Evolutionary conservation across 2,113 vertebrate genomes (phyloP).

Genomic region (Rhinichthys klamathensis): DNA sequence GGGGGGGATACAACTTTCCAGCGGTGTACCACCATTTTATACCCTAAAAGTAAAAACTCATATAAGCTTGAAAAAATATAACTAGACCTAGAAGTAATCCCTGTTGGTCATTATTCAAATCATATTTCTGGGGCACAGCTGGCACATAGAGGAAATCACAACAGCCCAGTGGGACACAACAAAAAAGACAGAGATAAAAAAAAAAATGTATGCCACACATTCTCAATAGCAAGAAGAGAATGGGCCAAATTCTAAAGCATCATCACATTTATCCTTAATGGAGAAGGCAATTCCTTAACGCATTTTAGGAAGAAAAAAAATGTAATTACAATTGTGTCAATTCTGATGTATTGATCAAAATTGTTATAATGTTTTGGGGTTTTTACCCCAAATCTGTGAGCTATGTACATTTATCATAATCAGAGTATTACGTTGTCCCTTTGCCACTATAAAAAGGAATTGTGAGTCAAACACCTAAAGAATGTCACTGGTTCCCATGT

Average conservation of each 20-base stretch:
- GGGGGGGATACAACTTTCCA: too few species aligned
- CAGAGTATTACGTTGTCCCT: background rate
- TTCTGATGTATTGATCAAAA: background rate
- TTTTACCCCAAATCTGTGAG: background rate
- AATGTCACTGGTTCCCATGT: too few species aligned
- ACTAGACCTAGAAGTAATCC: background rate
- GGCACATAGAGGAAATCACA: slow-evolving; percentile 11
- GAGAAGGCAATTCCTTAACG: background rate
- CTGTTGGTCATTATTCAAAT: slow-evolving; percentile 28
- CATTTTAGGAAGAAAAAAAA: too few species aligned
- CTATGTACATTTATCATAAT: background rate
- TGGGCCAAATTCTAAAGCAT: background rate
- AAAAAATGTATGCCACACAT: slow-evolving; percentile 1
- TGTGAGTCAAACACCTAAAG: background rate
- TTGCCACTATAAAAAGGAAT: background rate
- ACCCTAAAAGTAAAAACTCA: background rate
- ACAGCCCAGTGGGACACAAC: background rate
- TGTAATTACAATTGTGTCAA: background rate
- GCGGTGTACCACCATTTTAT: background rate
- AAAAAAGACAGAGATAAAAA: background rate
- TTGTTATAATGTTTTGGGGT: too few species aligned
- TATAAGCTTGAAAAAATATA: background rate
- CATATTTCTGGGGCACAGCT: slow-evolving; percentile 25
- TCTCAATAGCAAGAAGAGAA: background rate
- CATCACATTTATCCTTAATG: background rate